Evolutionary conservation across 2,797 vertebrate genomes (phyloP).

Genomic region (Prionace glauca): DNA sequence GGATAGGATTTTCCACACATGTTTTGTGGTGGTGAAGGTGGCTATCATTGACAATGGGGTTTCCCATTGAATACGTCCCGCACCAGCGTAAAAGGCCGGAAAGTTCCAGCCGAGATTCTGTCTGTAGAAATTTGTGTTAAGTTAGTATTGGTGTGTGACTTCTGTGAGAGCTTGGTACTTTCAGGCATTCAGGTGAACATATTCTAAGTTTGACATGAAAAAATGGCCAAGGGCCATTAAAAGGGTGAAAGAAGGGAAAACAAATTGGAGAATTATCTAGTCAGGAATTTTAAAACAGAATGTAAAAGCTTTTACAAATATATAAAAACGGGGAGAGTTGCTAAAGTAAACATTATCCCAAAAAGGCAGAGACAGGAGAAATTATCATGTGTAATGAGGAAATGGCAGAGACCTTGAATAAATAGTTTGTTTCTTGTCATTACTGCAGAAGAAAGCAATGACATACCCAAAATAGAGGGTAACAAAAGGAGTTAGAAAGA

Average conservation of each 20-base stretch:
- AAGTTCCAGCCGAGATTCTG: neutral
- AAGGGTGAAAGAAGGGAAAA: neutral
- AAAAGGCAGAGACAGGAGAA: neutral
- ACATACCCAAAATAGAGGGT: neutral
- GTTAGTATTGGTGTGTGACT: neutral
- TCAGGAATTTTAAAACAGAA: neutral
- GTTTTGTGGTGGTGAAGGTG: no score
- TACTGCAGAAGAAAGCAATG: neutral
- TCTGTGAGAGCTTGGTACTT: neutral
- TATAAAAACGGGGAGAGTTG: neutral
- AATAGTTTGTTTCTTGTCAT: neutral
- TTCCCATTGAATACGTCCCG: no score
- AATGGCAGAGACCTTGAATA: neutral
- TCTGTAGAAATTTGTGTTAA: neutral
- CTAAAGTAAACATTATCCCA: neutral
- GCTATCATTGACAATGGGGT: no score
- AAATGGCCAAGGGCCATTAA: neutral
- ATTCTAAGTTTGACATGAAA: neutral
- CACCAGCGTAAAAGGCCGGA: no score
- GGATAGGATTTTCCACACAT: no score
- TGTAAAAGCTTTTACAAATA: neutral
- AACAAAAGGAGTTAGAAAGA: neutral
- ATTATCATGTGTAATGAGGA: neutral
- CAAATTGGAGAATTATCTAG: neutral
- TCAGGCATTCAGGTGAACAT: neutral